A percentile compares a stretch with the other conserved stretches of the same genome.
These are phyloP conservation scores for Achatina immaculata DNA, from an alignment of 1,140 invertebrate genomes.

Conservation along the genomic window DNA sequence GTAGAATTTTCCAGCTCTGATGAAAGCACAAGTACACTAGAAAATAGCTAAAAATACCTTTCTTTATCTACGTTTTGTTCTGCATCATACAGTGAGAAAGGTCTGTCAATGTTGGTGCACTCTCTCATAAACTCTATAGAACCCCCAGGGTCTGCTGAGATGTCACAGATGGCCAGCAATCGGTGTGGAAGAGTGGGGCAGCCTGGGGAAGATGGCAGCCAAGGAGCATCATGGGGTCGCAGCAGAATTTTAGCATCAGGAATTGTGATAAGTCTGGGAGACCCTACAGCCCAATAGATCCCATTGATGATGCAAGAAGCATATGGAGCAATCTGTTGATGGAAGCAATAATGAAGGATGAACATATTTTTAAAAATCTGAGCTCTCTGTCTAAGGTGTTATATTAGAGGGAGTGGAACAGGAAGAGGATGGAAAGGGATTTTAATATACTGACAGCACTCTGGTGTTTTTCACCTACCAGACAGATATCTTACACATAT, in stretches of 20 bases:
- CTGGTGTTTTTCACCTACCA: too few relatives aligned
- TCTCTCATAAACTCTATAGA: slow-evolving; percentile 99
- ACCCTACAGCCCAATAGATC: slow-evolving; percentile 98
- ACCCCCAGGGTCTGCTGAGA: slow-evolving; percentile 97
- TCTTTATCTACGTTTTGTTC: slow-evolving; percentile 97
- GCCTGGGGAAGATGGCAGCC: slow-evolving; percentile 85
- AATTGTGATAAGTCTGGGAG: slow-evolving; percentile 95
- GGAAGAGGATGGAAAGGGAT: too few relatives aligned
- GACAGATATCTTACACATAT: too few relatives aligned
- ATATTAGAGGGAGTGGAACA: too few relatives aligned
- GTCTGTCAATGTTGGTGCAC: slow-evolving; percentile 98
- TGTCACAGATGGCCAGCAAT: slow-evolving; percentile 90
- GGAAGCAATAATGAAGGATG: not conserved
- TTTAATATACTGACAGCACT: too few relatives aligned
- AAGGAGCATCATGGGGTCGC: slow-evolving; percentile 88
- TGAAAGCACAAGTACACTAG: too few relatives aligned
- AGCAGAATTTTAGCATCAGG: slow-evolving; percentile 97
- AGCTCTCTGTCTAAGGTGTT: too few relatives aligned
- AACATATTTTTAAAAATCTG: too few relatives aligned
- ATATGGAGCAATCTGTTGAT: slow-evolving; percentile 91
- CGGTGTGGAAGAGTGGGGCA: slow-evolving; percentile 89
- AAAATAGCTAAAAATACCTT: slow-evolving; percentile 75
- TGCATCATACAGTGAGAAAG: slow-evolving; percentile 98
- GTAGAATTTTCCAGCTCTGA: too few relatives aligned
- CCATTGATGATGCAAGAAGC: slow-evolving; percentile 97